Conservation (phyloP, 1,140 invertebrate species). For the Caenorhabditis latens region DNA sequence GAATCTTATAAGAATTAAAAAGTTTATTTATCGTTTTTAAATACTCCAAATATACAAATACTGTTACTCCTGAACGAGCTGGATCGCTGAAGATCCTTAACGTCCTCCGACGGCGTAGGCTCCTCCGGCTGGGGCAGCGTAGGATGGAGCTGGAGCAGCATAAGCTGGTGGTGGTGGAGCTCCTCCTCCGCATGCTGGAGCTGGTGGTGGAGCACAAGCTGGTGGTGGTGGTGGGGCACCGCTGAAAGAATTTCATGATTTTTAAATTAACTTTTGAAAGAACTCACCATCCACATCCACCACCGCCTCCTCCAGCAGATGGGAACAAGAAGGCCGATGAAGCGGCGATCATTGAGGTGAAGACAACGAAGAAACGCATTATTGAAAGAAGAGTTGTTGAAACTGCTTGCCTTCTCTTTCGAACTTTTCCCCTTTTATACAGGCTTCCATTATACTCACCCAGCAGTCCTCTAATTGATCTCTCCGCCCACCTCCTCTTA, state of each 20-base stretch:
- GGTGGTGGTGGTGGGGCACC: conserved; percentile 45
- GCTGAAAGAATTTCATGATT: not conserved
- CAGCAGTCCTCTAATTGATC: conserved; percentile 13
- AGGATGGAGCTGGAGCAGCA: conserved; percentile 27
- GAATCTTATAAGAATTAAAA: not conserved
- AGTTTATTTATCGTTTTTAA: conserved; percentile 2
- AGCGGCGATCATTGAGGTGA: conserved; percentile 45
- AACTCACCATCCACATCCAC: conserved; percentile 47
- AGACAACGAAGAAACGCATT: conserved; percentile 39
- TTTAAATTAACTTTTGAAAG: not conserved
- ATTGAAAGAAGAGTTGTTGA: conserved; percentile 20
- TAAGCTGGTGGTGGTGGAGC: conserved; percentile 39
- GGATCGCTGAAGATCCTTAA: not conserved
- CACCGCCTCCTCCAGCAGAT: conserved; percentile 45
- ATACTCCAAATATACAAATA: conserved; percentile 43
- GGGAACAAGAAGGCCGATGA: conserved; percentile 48
- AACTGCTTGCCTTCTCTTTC: conserved; percentile 12
- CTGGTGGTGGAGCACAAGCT: conserved; percentile 43
- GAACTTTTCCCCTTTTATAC: conserved; percentile 12
- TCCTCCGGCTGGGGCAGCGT: conserved; percentile 42
- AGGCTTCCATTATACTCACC: not conserved
- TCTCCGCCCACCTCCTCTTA: conserved; percentile 14
- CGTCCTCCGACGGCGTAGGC: conserved; percentile 40
- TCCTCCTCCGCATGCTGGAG: conserved; percentile 41
- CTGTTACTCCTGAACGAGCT: too few species aligned